Conservation (phyloP, 2,888 invertebrate genomes). For the Gnatocerus cornutus region DNA sequence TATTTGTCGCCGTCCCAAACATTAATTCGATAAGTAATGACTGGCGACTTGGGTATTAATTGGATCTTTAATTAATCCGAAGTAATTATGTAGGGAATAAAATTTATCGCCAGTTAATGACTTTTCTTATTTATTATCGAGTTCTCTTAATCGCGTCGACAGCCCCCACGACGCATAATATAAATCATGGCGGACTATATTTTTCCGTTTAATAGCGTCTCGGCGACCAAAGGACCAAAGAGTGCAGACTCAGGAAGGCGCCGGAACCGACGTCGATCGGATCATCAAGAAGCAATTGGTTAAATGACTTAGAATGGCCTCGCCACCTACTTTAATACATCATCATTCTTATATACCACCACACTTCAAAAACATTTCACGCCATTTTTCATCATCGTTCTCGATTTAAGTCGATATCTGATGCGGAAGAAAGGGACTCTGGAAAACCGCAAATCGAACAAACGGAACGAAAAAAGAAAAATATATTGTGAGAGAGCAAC, state of each 20-base stretch:
- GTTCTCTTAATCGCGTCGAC: conserved; percentile 35
- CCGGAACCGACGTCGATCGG: conserved; percentile 42
- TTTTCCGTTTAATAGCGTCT: conserved; percentile 37
- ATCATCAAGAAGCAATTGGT: conserved; percentile 51
- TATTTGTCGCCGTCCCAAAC: background rate
- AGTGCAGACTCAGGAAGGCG: conserved; percentile 48
- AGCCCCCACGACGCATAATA: conserved; percentile 25
- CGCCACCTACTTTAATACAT: conserved; percentile 49
- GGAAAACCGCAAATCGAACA: conserved; percentile 41
- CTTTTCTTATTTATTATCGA: conserved; percentile 39
- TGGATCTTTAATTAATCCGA: conserved; percentile 33
- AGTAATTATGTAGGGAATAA: conserved; percentile 32
- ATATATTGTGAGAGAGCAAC: conserved; percentile 32
- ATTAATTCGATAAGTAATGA: conserved; percentile 21
- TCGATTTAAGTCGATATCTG: conserved; percentile 40
- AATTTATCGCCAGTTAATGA: conserved; percentile 42
- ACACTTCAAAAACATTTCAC: conserved; percentile 48
- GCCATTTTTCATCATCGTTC: conserved; percentile 48
- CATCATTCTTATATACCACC: conserved; percentile 44
- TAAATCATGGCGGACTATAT: conserved; percentile 38
- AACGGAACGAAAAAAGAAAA: conserved; percentile 23
- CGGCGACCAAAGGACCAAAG: conserved; percentile 27
- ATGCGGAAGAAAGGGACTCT: conserved; percentile 37
- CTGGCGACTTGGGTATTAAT: conserved; percentile 23
- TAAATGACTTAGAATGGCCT: conserved; percentile 50